phyloP scores from a whole-genome alignment of 2,113 vertebrate species.

The Chionomys nivalis region DNA sequence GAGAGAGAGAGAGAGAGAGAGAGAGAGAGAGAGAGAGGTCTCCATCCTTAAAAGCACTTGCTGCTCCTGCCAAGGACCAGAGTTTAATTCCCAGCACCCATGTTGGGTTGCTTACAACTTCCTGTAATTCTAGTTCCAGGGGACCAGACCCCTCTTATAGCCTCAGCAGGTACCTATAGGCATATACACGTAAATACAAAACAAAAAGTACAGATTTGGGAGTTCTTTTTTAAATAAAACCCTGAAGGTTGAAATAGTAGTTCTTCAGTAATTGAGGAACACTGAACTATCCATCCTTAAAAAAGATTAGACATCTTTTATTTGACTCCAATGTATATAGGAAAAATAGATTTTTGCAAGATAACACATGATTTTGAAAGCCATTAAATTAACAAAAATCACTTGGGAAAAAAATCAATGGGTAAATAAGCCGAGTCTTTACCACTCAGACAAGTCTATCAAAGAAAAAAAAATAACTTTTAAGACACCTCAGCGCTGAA shows the following conservation, averaged over 20 bases:
- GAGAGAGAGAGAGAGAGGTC: neutral
- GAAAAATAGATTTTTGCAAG: slow-evolving; percentile 60
- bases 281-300: slow-evolving; percentile 63
- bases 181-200: neutral
- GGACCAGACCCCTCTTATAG: neutral
- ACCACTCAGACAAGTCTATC: slow-evolving; percentile 61
- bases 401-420: slow-evolving; percentile 67
- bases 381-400: slow-evolving; percentile 70
- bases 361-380: slow-evolving; percentile 63
- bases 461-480: slow-evolving; percentile 80
- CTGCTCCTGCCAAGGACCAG: neutral
- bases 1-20: too few relatives aligned
- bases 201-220: neutral
- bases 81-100: neutral
- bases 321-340: slow-evolving; percentile 67
- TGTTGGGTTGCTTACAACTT: neutral
- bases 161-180: neutral
- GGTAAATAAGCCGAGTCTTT: slow-evolving; percentile 72
- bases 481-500: slow-evolving; percentile 60
- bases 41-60: neutral
- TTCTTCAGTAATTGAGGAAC: neutral
- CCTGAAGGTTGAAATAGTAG: slow-evolving; percentile 55
- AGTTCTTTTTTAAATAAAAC: slow-evolving; percentile 23
- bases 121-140: neutral
- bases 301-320: neutral